These are phyloP conservation scores for Polietes domitor DNA, from an alignment of 2,888 invertebrate genomes.

Conservation along the genomic window DNA sequence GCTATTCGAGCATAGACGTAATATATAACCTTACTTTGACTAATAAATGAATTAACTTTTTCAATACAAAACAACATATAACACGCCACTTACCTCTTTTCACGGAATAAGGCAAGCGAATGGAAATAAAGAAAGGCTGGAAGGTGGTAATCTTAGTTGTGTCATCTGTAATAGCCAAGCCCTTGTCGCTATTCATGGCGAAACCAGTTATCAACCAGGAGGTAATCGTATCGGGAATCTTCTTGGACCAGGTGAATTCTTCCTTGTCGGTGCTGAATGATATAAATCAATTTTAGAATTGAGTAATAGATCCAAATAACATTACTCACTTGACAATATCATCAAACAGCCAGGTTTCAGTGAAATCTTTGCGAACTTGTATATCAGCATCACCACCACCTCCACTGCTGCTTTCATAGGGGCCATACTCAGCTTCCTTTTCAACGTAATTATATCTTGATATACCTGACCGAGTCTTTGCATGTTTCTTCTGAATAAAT, in stretches of 20 bases:
- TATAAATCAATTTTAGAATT: too few species aligned
- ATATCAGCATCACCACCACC: not conserved
- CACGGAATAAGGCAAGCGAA: constrained; percentile 94
- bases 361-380: constrained; percentile 84
- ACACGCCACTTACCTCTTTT: constrained; percentile 83
- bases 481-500: constrained; percentile 42
- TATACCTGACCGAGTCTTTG: not conserved
- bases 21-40: too few species aligned
- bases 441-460: too few species aligned
- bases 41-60: too few species aligned
- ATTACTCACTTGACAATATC: constrained; percentile 78
- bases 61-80: too few species aligned
- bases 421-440: too few species aligned
- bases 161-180: constrained; percentile 87
- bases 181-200: constrained; percentile 87
- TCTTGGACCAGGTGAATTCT: constrained; percentile 78
- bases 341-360: constrained; percentile 86
- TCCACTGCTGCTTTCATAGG: not conserved
- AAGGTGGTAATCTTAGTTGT: constrained; percentile 87
- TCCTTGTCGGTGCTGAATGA: constrained; percentile 69
- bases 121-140: constrained; percentile 90
- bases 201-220: constrained; percentile 92
- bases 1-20: too few species aligned
- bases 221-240: constrained; percentile 90
- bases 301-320: too few species aligned